Evolutionary conservation across 2,113 vertebrate species (phyloP), one percentile per base, ranked within the genome.

Genomic region (Phainopepla nitens): DNA sequence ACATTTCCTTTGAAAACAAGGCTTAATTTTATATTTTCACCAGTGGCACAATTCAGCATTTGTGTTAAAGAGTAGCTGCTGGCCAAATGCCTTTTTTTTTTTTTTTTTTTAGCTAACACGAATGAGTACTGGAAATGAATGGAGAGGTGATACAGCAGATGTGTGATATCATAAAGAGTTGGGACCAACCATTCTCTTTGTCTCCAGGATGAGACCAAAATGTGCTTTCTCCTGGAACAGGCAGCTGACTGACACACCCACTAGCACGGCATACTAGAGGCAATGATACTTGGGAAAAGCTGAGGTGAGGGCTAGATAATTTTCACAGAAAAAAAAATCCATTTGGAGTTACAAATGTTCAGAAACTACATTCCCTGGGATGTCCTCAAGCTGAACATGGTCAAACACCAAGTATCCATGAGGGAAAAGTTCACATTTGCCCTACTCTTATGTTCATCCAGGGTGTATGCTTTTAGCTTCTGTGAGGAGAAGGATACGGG

Each of bases 391-490:
- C n/a, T 78, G 42, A 82, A 88, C 82, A 62, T 4, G 3, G 31
- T 36, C 12, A 7, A 64, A 89, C 13, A 62, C 5, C 1, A 3
- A 58, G 28, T 75, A 85, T 33, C 28, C 35, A 79, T 5, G 7
- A 54, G 6, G 11, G 61, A 58, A 85, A 82, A 56, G 22, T 33
- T 70, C 35, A 42, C 0, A 0, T 50, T 65, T 75, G 28, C 19
- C 22, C 35, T 35, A 23, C 25, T 66, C n/a, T 79, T 45, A 49
- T 4, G 42, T 20, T 49, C 3, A 0, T 62, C 17, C n/a, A 42
- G 36, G 24, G 16, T 4, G 0, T 7, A 44, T 0, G 1, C 9
- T 62, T 53, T 66, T 39, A 71, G 23, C 3, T 3, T 20, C 51
- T 20, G 2, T 6, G 9, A 54, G 61, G 45, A 62, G 44, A 20